These are phyloP conservation scores for Holotrichia oblita DNA, from an alignment of 1,140 invertebrate genomes.

Conservation along the genomic window DNA sequence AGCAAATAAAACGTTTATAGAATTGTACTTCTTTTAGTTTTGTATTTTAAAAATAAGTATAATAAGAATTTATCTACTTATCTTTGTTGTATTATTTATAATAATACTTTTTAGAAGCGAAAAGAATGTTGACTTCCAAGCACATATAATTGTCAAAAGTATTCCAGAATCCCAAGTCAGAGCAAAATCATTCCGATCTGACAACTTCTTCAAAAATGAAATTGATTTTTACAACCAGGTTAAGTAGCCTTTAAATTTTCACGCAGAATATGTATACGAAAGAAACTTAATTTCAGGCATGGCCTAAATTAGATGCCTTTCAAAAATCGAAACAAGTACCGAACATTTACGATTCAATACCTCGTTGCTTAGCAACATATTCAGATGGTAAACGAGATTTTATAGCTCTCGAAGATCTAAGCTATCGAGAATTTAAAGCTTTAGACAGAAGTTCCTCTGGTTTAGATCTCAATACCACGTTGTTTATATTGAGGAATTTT, in stretches of 20 bases:
- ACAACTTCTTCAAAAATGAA: constrained; percentile 76
- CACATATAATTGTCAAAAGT: constrained; percentile 68
- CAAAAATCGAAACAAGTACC: constrained; percentile 62
- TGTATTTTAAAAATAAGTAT: too few species aligned
- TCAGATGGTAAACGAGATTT: constrained; percentile 73
- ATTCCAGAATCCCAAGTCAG: constrained; percentile 70
- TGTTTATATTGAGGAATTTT: constrained; percentile 66
- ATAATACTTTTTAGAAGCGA: too few species aligned
- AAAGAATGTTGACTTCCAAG: not conserved
- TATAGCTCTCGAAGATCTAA: constrained; percentile 72
- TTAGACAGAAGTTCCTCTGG: constrained; percentile 63
- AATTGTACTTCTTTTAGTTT: too few species aligned
- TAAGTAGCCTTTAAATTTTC: not conserved
- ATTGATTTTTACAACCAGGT: constrained; percentile 72
- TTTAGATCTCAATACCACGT: constrained; percentile 64
- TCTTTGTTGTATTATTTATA: too few species aligned
- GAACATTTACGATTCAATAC: constrained; percentile 65
- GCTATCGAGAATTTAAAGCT: constrained; percentile 63
- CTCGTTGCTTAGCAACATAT: constrained; percentile 63
- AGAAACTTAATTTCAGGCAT: constrained; percentile 47
- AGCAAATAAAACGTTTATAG: too few species aligned
- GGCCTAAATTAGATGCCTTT: constrained; percentile 65
- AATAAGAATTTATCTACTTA: too few species aligned
- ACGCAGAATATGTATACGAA: not conserved
- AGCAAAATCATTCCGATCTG: constrained; percentile 70